phyloP scores from a whole-genome alignment of 30 jellyfish, hydroid and myxozoan species.

The Chrysaora quinquecirrha region DNA sequence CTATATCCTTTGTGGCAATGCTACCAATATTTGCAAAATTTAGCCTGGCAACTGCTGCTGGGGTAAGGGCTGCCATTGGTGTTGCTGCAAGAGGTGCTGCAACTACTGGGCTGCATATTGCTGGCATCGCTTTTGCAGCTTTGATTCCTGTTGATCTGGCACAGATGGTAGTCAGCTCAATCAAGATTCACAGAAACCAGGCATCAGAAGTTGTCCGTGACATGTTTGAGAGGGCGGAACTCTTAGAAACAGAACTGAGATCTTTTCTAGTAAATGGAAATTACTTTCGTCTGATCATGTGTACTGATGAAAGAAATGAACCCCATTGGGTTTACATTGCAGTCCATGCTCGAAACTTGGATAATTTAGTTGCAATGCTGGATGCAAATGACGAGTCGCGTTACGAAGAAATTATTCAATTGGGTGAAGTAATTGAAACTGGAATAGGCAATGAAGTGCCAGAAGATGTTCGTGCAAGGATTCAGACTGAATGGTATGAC shows the following conservation, averaged over 20 bases:
- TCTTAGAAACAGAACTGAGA: conserved; percentile 33
- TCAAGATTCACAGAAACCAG: conserved; percentile 38
- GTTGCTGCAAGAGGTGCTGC: conserved; percentile 53
- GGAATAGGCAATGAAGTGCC: conserved; percentile 49
- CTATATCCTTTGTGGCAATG: background rate
- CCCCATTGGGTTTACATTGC: conserved; percentile 44
- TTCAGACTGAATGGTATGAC: conserved; percentile 54
- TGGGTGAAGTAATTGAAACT: conserved; percentile 19
- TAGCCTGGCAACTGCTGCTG: conserved; percentile 56
- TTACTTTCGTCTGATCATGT: conserved; percentile 8
- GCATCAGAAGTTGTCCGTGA: conserved; percentile 39
- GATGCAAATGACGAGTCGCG: no score
- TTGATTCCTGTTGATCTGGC: conserved; percentile 61
- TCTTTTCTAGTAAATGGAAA: conserved; percentile 19
- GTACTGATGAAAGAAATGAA: conserved; percentile 1
- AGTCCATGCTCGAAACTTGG: no score
- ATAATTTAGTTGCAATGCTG: no score
- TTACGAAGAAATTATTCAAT: no score
- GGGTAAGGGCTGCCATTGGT: conserved; percentile 2
- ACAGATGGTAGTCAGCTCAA: conserved; percentile 49
- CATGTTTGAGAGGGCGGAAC: conserved; percentile 19
- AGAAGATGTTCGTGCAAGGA: background rate
- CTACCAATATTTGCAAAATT: conserved; percentile 36
- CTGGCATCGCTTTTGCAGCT: conserved; percentile 47
- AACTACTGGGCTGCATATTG: conserved; percentile 63